Percentiles rank a stretch among this genome's conserved stretches.
phyloP scores from a whole-genome alignment of 2,113 vertebrate genomes.

The Pongo abelii region DNA sequence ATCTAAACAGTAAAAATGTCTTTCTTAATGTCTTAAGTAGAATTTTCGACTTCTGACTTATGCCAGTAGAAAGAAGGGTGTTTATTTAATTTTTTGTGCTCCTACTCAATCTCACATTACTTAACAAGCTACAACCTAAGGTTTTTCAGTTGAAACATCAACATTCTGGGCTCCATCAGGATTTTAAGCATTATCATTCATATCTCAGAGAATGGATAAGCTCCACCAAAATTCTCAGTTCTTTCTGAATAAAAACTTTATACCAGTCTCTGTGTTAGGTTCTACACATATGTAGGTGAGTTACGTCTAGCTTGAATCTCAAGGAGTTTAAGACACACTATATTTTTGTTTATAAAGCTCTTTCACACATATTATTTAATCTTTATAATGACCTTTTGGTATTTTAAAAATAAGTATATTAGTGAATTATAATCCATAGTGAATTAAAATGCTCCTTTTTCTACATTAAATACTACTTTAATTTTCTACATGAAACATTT shows the following conservation, averaged over 20 bases:
- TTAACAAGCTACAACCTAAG: neutral
- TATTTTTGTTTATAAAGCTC: neutral
- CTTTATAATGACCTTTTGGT: neutral
- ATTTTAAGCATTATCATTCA: neutral
- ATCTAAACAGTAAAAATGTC: slow-evolving; percentile 69
- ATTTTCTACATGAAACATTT: neutral
- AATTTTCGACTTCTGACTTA: slow-evolving; percentile 67
- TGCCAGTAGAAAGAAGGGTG: slow-evolving; percentile 32
- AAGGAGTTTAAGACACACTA: neutral
- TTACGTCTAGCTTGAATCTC: neutral
- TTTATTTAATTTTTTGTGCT: neutral
- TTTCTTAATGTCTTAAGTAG: slow-evolving; percentile 68
- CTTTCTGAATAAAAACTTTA: neutral
- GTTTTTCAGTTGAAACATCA: neutral
- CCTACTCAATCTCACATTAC: neutral
- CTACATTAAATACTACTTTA: neutral
- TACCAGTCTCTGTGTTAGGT: neutral
- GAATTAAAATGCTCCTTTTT: neutral
- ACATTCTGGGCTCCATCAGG: neutral
- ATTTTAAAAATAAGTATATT: neutral
- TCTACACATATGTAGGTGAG: neutral
- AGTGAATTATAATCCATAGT: neutral
- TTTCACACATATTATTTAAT: neutral
- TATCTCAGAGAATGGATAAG: neutral
- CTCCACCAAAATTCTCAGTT: neutral